Percentiles rank a stretch among this genome's conserved stretches.
Conservation (phyloP, 2,888 invertebrate species). For the Seira ritae region DNA sequence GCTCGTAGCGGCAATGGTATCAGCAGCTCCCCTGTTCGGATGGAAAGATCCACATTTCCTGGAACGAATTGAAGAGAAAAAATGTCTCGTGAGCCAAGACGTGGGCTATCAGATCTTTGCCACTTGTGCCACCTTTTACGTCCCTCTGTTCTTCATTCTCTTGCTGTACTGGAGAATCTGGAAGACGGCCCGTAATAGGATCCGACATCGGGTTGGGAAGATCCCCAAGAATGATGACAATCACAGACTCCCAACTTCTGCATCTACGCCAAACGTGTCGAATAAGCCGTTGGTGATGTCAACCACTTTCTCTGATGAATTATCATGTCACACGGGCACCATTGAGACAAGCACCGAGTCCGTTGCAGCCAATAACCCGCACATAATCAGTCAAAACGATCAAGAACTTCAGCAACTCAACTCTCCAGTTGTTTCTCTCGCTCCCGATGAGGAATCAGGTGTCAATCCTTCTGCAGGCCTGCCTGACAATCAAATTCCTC, state of each 20-base stretch:
- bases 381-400: constrained; percentile 61
- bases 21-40: constrained; percentile 90
- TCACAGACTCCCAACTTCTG: constrained; percentile 57
- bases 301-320: constrained; percentile 68
- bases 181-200: constrained; percentile 91
- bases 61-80: constrained; percentile 80
- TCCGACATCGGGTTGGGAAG: constrained; percentile 79
- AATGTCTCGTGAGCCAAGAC: constrained; percentile 90
- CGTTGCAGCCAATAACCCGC: constrained; percentile 61
- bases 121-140: constrained; percentile 86
- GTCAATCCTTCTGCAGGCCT: constrained; percentile 67
- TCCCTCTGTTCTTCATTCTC: constrained; percentile 90
- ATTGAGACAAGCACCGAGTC: constrained; percentile 68
- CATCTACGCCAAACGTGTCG: constrained; percentile 78
- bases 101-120: constrained; percentile 77
- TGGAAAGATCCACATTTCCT: constrained; percentile 85
- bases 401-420: constrained; percentile 64
- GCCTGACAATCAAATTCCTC: constrained; percentile 63
- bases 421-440: constrained; percentile 51
- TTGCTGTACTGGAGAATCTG: constrained; percentile 93
- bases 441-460: constrained; percentile 65
- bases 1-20: constrained; percentile 88
- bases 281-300: constrained; percentile 55
- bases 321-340: constrained; percentile 68
- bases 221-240: constrained; percentile 62